Evolutionary conservation across 2,797 vertebrate genomes (phyloP).

Genomic region (Myoxocephalus aenaeus): DNA sequence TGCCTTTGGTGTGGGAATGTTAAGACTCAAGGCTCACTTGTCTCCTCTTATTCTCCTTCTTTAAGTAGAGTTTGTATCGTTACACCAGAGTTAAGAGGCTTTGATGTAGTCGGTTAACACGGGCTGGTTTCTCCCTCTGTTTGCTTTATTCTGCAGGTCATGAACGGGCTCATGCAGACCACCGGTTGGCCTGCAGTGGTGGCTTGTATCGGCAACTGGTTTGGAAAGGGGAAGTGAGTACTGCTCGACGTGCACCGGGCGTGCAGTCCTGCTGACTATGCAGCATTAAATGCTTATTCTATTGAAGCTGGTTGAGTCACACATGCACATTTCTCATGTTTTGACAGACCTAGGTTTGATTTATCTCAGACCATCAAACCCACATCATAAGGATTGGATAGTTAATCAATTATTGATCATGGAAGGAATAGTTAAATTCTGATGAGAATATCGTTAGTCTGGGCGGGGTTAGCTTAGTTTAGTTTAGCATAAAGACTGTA

Average conservation of each 20-base stretch:
- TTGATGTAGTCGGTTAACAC: background rate
- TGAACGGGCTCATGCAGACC: slow-evolving; percentile 94
- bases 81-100: background rate
- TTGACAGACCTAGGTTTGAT: background rate
- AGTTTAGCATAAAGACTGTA: too few relatives aligned
- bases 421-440: too few relatives aligned
- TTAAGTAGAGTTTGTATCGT: background rate
- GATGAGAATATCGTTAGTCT: too few relatives aligned
- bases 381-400: background rate
- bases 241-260: background rate
- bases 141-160: slow-evolving; percentile 80
- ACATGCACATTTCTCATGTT: slow-evolving; percentile 16
- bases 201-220: slow-evolving; percentile 96
- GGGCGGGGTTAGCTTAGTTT: too few relatives aligned
- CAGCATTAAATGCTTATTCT: slow-evolving; percentile 9
- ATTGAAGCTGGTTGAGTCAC: background rate
- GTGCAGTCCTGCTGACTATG: slow-evolving; percentile 55
- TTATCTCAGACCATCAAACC: background rate
- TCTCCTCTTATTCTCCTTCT: background rate
- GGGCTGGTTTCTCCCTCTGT: background rate
- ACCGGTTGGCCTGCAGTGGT: slow-evolving; percentile 97
- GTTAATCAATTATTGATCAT: too few relatives aligned
- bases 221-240: slow-evolving; percentile 98
- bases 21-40: background rate
- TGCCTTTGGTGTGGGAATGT: slow-evolving; percentile 26